phyloP scores from a whole-genome alignment of 2,888 invertebrate genomes.

The Drosophila bunnanda region DNA sequence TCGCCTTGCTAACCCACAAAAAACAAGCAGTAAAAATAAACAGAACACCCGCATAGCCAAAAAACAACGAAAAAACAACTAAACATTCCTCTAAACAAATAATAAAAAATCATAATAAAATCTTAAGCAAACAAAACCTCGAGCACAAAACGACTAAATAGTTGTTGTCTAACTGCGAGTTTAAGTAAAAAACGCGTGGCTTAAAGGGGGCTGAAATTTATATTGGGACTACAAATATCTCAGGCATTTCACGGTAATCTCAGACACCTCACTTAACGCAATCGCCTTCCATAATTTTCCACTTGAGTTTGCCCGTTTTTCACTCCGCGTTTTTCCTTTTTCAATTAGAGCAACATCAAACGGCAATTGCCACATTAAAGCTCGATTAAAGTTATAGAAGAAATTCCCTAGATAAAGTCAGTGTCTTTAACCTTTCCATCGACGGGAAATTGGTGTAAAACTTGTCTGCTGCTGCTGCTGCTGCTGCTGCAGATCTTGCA shows the following conservation, averaged over 20 bases:
- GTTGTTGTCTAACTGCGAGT: conserved; percentile 9
- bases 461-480: conserved; percentile 57
- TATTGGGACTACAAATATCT: conserved; percentile 22
- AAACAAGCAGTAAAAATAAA: conserved; percentile 52
- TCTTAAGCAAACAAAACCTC: conserved; percentile 31
- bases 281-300: conserved; percentile 63
- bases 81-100: conserved; percentile 43
- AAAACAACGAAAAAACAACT: conserved; percentile 5
- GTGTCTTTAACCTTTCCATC: conserved; percentile 73
- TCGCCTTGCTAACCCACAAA: conserved; percentile 74
- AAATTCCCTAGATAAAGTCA: conserved; percentile 48
- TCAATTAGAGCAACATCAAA: conserved; percentile 66
- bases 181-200: conserved; percentile 11
- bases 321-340: conserved; percentile 60
- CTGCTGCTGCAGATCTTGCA: conserved; percentile 43
- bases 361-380: conserved; percentile 75
- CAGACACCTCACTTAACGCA: conserved; percentile 26
- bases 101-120: conserved; percentile 39
- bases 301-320: conserved; percentile 54
- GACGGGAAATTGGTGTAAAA: conserved; percentile 77
- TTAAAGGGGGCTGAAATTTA: conserved; percentile 24
- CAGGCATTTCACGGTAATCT: conserved; percentile 32
- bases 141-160: conserved; percentile 57
- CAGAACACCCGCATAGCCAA: conserved; percentile 59
- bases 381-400: conserved; percentile 61